Evolutionary conservation across 2,113 vertebrate genomes (phyloP).

Genomic region (Mionectes macconnelli): DNA sequence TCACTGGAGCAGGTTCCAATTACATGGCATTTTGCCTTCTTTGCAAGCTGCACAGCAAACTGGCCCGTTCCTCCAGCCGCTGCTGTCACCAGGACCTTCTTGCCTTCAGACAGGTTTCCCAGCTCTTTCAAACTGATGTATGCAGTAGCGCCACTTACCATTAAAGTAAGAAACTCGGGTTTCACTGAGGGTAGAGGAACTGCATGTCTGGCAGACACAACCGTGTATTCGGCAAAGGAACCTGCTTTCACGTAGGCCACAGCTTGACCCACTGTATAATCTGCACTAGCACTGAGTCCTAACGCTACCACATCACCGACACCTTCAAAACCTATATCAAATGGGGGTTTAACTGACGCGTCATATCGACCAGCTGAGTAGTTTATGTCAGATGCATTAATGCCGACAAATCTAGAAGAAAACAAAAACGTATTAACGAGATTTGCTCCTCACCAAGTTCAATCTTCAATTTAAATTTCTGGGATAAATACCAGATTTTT

Average conservation of each 20-base stretch:
- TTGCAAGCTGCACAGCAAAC: constrained; percentile 90
- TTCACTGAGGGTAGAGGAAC: constrained; percentile 77
- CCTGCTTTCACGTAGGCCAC: constrained; percentile 85
- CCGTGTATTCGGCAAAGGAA: constrained; percentile 88
- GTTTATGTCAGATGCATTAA: constrained; percentile 95
- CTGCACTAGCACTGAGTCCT: constrained; percentile 87
- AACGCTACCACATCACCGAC: constrained; percentile 88
- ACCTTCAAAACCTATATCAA: constrained; percentile 89
- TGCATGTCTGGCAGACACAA: constrained; percentile 78
- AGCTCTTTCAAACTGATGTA: constrained; percentile 87
- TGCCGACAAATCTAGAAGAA: constrained; percentile 87
- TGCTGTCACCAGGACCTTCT: constrained; percentile 88
- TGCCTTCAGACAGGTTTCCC: constrained; percentile 80
- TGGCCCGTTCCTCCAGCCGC: constrained; percentile 90
- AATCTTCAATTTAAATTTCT: background rate
- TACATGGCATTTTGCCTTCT: constrained; percentile 87
- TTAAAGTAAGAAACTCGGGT: constrained; percentile 84
- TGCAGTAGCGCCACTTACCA: constrained; percentile 86
- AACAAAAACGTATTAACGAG: constrained; percentile 58
- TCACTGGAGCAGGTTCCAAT: constrained; percentile 90
- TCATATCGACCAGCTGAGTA: constrained; percentile 89
- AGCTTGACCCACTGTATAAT: constrained; percentile 80
- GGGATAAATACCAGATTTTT: background rate
- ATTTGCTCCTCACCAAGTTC: background rate
- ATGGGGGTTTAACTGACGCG: constrained; percentile 81